These are phyloP conservation scores for Parasteatoda tepidariorum DNA, from an alignment of 1,140 invertebrate genomes.

Conservation along the genomic window DNA sequence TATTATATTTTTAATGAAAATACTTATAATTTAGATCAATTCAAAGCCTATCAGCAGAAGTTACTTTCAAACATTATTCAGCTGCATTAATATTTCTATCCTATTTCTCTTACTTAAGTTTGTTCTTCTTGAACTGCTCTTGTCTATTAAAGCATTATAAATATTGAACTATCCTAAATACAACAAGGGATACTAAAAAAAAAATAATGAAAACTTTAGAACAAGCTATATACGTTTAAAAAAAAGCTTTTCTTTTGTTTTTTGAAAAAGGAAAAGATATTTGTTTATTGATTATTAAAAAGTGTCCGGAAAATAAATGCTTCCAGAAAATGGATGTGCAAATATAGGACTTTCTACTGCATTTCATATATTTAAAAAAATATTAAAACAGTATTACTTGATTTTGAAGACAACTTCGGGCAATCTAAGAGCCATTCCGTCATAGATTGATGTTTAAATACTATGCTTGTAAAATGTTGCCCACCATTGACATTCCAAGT, in stretches of 20 bases:
- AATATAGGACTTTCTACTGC: no score
- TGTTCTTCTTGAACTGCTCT: no score
- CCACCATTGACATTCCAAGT: conserved; percentile 99
- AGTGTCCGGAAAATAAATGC: no score
- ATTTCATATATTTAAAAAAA: not conserved
- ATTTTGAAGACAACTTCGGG: conserved; percentile 37
- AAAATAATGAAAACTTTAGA: not conserved
- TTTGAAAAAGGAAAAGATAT: not conserved
- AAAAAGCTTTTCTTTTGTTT: not conserved
- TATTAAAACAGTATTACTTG: conserved; percentile 37
- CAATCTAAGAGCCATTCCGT: conserved; percentile 94
- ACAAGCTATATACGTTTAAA: not conserved
- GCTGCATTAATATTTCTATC: no score
- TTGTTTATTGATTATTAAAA: not conserved
- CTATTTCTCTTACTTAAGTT: no score
- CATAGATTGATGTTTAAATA: conserved; percentile 92
- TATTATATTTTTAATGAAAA: no score
- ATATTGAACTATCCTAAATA: no score
- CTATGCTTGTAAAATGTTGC: conserved; percentile 96
- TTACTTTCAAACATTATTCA: no score
- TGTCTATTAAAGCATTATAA: no score
- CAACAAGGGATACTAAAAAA: not conserved
- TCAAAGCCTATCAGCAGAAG: no score
- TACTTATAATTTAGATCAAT: no score
- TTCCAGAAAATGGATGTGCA: no score